These are phyloP conservation scores for Takifugu bimaculatus DNA, from an alignment of 2,113 vertebrate species.

Conservation along the genomic window DNA sequence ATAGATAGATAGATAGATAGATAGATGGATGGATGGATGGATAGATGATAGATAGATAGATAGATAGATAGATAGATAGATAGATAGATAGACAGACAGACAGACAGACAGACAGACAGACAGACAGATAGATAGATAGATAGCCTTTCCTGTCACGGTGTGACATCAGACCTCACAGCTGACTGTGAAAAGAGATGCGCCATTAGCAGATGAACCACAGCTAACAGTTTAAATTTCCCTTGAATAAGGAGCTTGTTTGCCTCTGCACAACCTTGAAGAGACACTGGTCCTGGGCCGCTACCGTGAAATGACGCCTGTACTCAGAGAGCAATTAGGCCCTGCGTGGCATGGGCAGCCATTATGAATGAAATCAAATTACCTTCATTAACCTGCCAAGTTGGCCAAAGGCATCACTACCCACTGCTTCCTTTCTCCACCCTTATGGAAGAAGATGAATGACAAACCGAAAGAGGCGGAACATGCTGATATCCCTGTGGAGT, in stretches of 20 bases:
- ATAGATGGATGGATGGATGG: no score
- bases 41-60: no score
- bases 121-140: no score
- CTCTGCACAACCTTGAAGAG: conserved; percentile 59
- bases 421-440: conserved; percentile 77
- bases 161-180: conserved; percentile 48
- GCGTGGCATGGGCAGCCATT: conserved; percentile 83
- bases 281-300: conserved; percentile 58
- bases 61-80: no score
- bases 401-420: conserved; percentile 94
- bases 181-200: conserved; percentile 60
- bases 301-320: conserved; percentile 80
- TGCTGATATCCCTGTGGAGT: conserved; percentile 89
- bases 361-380: conserved; percentile 93
- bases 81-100: no score
- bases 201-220: conserved; percentile 61
- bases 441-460: conserved; percentile 78
- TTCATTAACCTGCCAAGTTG: conserved; percentile 98
- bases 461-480: conserved; percentile 89
- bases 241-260: conserved; percentile 66
- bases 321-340: conserved; percentile 80
- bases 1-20: no score
- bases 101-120: no score
- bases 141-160: conserved; percentile 33
- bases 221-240: conserved; percentile 41